These are phyloP conservation scores for Ispidina lecontei DNA, from an alignment of 2,797 vertebrate genomes.

Conservation along the genomic window DNA sequence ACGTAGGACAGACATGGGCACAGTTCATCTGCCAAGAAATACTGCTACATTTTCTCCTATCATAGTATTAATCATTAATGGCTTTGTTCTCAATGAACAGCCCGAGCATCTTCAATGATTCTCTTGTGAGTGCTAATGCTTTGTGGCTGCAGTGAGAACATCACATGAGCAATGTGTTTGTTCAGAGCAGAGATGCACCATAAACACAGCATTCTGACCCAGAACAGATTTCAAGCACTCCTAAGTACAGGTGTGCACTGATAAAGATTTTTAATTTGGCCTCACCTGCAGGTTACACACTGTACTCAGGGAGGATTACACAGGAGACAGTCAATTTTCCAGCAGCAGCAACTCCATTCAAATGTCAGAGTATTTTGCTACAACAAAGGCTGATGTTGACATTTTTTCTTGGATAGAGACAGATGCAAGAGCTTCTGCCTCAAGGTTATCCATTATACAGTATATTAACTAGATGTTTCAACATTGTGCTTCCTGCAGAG, in stretches of 20 bases:
- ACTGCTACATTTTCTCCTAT: constrained; percentile 51
- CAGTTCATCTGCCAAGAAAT: constrained; percentile 60
- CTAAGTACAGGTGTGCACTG: not conserved
- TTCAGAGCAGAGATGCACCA: not conserved
- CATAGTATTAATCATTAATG: constrained; percentile 66
- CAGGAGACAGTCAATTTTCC: not conserved
- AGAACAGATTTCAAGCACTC: not conserved
- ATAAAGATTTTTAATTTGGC: not conserved
- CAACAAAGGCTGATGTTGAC: constrained; percentile 64
- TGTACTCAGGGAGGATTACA: not conserved
- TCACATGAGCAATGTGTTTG: constrained; percentile 56
- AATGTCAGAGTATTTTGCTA: constrained; percentile 24
- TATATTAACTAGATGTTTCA: constrained; percentile 57
- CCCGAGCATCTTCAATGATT: constrained; percentile 55
- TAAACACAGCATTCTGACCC: not conserved
- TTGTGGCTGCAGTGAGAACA: constrained; percentile 53
- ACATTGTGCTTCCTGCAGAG: constrained; percentile 35
- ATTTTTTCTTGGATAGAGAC: constrained; percentile 53
- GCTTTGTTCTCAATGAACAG: constrained; percentile 71
- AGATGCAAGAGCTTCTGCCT: constrained; percentile 54
- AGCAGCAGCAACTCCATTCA: constrained; percentile 18
- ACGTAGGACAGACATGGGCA: constrained; percentile 6
- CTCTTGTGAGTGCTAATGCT: constrained; percentile 63
- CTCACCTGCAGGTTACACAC: not conserved
- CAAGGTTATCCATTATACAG: constrained; percentile 56